Conservation (phyloP, 2,888 invertebrate species). For the Caenorhabditis imperialis region DNA sequence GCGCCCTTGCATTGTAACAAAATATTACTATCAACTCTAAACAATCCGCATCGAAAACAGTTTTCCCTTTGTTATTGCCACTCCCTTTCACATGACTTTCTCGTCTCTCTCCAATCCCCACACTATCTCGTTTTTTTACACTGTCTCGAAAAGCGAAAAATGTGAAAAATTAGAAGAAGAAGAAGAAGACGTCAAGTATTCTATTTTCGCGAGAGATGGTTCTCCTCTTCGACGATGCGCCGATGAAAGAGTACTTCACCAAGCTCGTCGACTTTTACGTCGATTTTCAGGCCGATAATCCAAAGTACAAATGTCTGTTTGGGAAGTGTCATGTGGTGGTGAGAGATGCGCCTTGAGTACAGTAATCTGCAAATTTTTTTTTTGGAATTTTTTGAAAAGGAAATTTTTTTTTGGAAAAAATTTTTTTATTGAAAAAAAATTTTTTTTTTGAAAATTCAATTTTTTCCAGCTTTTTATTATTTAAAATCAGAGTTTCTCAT, state of each 20-base stretch:
- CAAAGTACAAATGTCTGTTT: constrained; percentile 54
- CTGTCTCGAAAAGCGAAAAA: constrained; percentile 7
- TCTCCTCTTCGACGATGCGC: constrained; percentile 58
- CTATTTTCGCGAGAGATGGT: constrained; percentile 19
- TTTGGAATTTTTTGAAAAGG: too few species aligned
- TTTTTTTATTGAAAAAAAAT: too few species aligned
- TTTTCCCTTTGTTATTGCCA: too few species aligned
- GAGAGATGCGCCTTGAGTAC: too few species aligned
- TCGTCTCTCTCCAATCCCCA: neutral
- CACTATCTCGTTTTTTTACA: constrained; percentile 13
- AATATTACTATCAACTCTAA: too few species aligned
- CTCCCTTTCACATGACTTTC: constrained; percentile 5
- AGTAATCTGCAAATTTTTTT: too few species aligned
- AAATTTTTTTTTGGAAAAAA: too few species aligned
- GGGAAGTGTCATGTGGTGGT: constrained; percentile 57
- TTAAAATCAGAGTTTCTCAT: too few species aligned
- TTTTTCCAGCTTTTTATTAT: too few species aligned
- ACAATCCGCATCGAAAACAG: too few species aligned
- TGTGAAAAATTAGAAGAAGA: constrained; percentile 2
- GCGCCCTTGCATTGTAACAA: too few species aligned
- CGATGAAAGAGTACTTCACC: constrained; percentile 57
- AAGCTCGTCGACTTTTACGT: constrained; percentile 58
- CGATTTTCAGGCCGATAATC: constrained; percentile 56
- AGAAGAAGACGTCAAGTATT: constrained; percentile 2
- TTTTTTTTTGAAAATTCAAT: too few species aligned